Conservation (phyloP, 2,888 invertebrate species). For the Caenorhabditis sinica region DNA sequence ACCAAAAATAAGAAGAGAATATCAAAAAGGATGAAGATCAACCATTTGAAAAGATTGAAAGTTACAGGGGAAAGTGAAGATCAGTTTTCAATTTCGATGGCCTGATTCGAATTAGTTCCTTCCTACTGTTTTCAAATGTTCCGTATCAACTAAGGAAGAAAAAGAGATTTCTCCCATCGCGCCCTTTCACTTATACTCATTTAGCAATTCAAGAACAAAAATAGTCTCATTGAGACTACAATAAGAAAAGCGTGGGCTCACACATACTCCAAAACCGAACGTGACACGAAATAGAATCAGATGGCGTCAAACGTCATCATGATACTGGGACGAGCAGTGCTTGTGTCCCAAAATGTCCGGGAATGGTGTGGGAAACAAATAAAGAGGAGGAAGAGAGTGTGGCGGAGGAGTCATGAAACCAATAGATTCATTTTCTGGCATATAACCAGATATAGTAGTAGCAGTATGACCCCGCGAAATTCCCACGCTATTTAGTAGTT, state of each 20-base stretch:
- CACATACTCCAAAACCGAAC: slow-evolving; percentile 5
- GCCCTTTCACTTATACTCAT: background rate
- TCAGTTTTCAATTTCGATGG: too few relatives aligned
- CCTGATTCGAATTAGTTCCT: too few relatives aligned
- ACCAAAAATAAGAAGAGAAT: too few relatives aligned
- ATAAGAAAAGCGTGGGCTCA: slow-evolving; percentile 18
- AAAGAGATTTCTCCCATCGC: too few relatives aligned
- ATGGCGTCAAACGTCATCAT: slow-evolving; percentile 43
- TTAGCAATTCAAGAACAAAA: background rate
- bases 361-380: slow-evolving; percentile 61
- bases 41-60: background rate
- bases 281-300: slow-evolving; percentile 35
- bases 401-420: slow-evolving; percentile 23
- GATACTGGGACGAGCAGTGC: slow-evolving; percentile 35
- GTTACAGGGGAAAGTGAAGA: background rate
- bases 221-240: background rate
- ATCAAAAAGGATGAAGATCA: background rate
- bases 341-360: slow-evolving; percentile 27
- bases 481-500: slow-evolving; percentile 60
- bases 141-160: too few relatives aligned
- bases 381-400: slow-evolving; percentile 25
- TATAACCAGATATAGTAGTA: slow-evolving; percentile 49
- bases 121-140: too few relatives aligned
- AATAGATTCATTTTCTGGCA: slow-evolving; percentile 28
- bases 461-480: background rate